phyloP scores from a whole-genome alignment of 1,140 invertebrate species.

The Drosophila kurseongensis region DNA sequence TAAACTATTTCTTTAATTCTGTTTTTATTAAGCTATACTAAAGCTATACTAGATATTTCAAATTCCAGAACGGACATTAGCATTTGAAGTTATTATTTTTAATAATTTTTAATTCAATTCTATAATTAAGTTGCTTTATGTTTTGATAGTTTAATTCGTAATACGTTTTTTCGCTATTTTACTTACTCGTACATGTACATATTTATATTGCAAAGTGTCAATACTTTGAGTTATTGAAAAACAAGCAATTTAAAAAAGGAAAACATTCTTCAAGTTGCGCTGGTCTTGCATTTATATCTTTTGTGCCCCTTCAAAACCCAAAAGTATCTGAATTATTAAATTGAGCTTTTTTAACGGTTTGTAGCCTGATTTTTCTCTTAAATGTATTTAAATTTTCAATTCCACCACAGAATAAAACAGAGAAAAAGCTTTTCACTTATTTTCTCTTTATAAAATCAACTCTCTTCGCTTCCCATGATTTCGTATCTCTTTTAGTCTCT shows the following conservation, averaged over 20 bases:
- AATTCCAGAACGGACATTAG: no score
- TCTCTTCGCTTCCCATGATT: background rate
- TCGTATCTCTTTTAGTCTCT: background rate
- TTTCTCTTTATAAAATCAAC: background rate
- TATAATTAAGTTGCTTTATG: no score
- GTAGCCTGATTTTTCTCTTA: background rate
- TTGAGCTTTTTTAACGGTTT: constrained; percentile 28
- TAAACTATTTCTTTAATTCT: no score
- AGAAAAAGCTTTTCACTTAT: constrained; percentile 2
- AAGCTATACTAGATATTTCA: no score
- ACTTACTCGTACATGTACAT: no score
- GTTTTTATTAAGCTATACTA: background rate
- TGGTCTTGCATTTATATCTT: no score
- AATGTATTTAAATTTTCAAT: constrained; percentile 14
- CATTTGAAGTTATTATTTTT: background rate
- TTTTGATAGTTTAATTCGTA: no score
- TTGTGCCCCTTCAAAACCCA: background rate
- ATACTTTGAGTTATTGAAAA: no score
- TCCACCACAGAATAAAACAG: constrained; percentile 34
- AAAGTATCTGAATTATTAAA: background rate
- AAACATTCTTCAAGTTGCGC: no score
- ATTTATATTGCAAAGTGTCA: no score
- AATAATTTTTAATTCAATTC: background rate
- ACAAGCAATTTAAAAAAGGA: no score
- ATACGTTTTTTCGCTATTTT: no score